Conservation (phyloP, 2,113 vertebrate genomes). For the Formicarius rufipectus region DNA sequence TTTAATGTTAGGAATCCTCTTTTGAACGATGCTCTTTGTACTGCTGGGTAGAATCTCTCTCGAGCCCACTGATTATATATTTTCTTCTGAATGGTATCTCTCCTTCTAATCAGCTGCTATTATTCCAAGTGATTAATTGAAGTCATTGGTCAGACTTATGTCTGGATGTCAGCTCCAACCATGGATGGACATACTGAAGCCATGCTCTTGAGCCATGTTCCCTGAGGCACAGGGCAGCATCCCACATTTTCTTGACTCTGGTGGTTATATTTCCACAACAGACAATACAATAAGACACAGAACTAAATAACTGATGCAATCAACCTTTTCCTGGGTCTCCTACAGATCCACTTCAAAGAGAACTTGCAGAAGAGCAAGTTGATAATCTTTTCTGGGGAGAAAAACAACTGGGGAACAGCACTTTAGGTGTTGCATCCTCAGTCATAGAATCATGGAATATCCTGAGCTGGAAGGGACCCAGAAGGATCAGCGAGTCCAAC, state of each 20-base stretch:
- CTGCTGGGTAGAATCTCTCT: conserved; percentile 37
- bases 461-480: not conserved
- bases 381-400: not conserved
- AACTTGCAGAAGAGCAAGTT: not conserved
- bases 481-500: not conserved
- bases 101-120: conserved; percentile 23
- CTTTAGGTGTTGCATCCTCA: not conserved
- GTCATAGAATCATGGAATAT: not conserved
- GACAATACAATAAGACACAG: not conserved
- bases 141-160: conserved; percentile 18
- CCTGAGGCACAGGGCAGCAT: not conserved
- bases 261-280: not conserved
- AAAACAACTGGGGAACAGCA: not conserved
- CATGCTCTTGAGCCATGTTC: not conserved
- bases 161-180: conserved; percentile 28
- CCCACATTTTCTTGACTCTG: not conserved
- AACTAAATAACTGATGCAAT: accelerated
- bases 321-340: not conserved
- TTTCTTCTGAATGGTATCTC: conserved; percentile 12
- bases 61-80: conserved; percentile 33
- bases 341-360: not conserved
- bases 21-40: conserved; percentile 15
- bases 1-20: conserved; percentile 39
- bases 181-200: not conserved
- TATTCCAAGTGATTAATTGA: conserved; percentile 44